Percentiles rank a stretch among this genome's conserved stretches.
Conservation (phyloP, 2,113 vertebrate species). For the Butastur rufipennis region DNA sequence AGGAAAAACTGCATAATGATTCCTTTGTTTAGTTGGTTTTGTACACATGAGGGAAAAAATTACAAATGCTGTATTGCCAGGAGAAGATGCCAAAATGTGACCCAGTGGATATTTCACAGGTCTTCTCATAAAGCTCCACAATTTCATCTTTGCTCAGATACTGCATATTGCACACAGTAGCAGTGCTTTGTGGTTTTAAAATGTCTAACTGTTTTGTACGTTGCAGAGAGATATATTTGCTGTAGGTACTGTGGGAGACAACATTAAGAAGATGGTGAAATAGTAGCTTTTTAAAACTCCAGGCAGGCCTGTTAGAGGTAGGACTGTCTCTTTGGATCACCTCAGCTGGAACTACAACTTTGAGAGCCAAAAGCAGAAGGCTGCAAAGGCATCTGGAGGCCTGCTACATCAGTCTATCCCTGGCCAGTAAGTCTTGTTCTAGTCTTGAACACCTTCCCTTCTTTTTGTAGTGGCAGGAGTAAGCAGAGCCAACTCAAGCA, state of each 20-base stretch:
- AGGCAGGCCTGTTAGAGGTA: not conserved
- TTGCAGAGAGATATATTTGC: not conserved
- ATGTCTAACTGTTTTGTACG: not conserved
- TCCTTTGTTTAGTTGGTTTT: not conserved
- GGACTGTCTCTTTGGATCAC: not conserved
- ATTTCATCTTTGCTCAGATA: not conserved
- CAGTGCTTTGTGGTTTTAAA: not conserved
- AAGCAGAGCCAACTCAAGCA: not conserved
- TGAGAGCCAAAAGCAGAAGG: not conserved
- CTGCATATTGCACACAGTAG: not conserved
- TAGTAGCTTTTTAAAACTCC: not conserved
- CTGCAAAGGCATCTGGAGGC: not conserved
- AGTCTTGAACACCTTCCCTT: not conserved
- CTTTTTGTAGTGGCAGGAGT: not conserved
- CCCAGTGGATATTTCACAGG: not conserved
- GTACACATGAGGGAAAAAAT: not conserved
- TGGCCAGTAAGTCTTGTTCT: not conserved
- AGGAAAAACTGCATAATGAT: not conserved
- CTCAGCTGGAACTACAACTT: not conserved
- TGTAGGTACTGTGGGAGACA: not conserved
- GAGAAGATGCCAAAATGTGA: not conserved
- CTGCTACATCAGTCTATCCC: not conserved
- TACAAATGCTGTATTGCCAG: not conserved
- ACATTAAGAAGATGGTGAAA: not conserved
- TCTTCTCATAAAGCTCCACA: not conserved